These are phyloP conservation scores for Cantharis flavilabris DNA, from an alignment of 2,888 invertebrate genomes.

Conservation along the genomic window DNA sequence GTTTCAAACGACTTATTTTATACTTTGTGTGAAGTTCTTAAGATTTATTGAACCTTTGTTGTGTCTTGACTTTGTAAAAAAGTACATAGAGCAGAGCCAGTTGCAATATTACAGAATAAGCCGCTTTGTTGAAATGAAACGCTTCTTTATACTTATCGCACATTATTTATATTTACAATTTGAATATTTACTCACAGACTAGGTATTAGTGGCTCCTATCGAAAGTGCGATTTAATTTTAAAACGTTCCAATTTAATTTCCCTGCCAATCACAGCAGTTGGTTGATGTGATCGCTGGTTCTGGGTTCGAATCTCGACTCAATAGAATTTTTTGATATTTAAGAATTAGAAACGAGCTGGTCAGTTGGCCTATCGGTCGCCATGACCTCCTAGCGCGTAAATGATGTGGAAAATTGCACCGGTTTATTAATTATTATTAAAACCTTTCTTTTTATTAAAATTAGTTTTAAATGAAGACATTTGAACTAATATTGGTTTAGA, in stretches of 20 bases:
- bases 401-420: no score
- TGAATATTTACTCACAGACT: background rate
- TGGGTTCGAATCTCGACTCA: no score
- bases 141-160: background rate
- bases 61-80: conserved; percentile 5
- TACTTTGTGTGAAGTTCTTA: conserved; percentile 10
- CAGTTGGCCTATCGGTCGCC: no score
- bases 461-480: no score
- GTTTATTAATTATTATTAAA: no score
- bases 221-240: background rate
- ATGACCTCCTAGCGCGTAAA: no score
- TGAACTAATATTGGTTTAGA: no score
- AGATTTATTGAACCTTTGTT: conserved; percentile 16
- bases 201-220: background rate
- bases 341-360: no score
- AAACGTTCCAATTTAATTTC: background rate
- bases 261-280: no score
- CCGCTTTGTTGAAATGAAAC: conserved; percentile 7
- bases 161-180: background rate
- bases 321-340: no score
- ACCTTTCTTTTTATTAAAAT: no score
- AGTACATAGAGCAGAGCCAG: background rate
- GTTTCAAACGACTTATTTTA: conserved; percentile 17
- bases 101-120: conserved; percentile 7
- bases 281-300: no score